Evolutionary conservation across 2,888 invertebrate genomes (phyloP).

Genomic region (Archips xylosteana): DNA sequence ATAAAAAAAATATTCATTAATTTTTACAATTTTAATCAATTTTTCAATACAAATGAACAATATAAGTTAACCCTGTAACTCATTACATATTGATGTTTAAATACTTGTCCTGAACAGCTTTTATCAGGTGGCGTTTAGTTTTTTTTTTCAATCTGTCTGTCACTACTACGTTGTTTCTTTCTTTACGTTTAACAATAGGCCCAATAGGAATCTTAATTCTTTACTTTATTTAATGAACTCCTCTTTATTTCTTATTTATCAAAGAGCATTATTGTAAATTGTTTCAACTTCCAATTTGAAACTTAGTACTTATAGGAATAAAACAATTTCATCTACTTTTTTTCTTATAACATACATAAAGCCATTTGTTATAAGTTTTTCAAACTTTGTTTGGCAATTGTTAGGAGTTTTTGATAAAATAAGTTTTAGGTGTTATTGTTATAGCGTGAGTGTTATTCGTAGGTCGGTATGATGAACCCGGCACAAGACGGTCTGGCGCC

Average conservation of each 20-base stretch:
- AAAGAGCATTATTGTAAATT: background rate
- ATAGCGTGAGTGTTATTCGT: conserved; percentile 53
- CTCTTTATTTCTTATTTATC: background rate
- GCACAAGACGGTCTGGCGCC: conserved; percentile 87
- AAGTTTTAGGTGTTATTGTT: background rate
- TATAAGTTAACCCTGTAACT: too few relatives aligned
- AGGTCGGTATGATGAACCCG: conserved; percentile 87
- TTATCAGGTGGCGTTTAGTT: background rate
- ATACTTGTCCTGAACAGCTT: background rate
- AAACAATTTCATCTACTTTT: background rate
- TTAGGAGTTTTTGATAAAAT: background rate
- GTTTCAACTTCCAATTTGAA: background rate
- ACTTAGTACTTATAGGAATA: background rate
- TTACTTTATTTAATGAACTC: background rate
- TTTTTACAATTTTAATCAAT: too few relatives aligned
- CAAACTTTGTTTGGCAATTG: background rate
- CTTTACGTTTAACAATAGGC: conserved; percentile 1
- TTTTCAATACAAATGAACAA: too few relatives aligned
- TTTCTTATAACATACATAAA: too few relatives aligned
- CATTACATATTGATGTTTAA: background rate
- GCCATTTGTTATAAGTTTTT: background rate
- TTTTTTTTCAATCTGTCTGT: background rate
- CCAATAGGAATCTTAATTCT: background rate
- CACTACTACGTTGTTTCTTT: background rate
- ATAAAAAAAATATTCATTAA: too few relatives aligned